Evolutionary conservation across 1,140 invertebrate species (phyloP), one percentile per base, ranked within the genome.

Genomic region (Lasaia peninsularis): DNA sequence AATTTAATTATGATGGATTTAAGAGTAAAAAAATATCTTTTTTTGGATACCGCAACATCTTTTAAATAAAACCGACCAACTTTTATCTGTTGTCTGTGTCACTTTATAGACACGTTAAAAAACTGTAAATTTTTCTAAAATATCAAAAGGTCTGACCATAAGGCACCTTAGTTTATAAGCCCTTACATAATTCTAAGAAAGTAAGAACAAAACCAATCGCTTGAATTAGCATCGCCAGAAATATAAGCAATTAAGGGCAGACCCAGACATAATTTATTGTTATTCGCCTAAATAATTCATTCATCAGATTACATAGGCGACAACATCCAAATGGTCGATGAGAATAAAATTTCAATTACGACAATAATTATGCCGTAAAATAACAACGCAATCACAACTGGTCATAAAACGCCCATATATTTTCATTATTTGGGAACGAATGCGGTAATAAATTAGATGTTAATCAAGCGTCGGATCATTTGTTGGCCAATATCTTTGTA

Each of bases 371-470:
- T 55, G 35, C 40, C 52, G 52, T 54, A 54, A 54, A 54, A 34
- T 35, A 54, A 37, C 35, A 24, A 54, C 34, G 49, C 52, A 54
- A 54, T 54, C 52, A 54, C 52, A 37, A 53, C 32, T 31, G 28
- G 49, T 53, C 32, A 33, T 34, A 52, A 56, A 59, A 34, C 14
- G 61, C 44, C 61, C 63, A 65, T 68, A 52, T 67, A 63, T 71
- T 63, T 67, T 65, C 61, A 68, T 65, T 64, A 65, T 60, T 58
- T 64, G 62, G 48, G 53, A 48, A 28, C 62, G 53, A 60, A 58
- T 59, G 66, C 56, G 58, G 62, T 58, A 51, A 63, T 72, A 67
- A 69, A 67, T 72, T 67, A 65, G 67, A 72, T 72, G 70, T 69
- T 72, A 72, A 72, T 72, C 70, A 65, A 60, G 58, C 37, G 48